These are phyloP conservation scores for Aquatica leii DNA, from an alignment of 2,888 invertebrate genomes.

Conservation along the genomic window DNA sequence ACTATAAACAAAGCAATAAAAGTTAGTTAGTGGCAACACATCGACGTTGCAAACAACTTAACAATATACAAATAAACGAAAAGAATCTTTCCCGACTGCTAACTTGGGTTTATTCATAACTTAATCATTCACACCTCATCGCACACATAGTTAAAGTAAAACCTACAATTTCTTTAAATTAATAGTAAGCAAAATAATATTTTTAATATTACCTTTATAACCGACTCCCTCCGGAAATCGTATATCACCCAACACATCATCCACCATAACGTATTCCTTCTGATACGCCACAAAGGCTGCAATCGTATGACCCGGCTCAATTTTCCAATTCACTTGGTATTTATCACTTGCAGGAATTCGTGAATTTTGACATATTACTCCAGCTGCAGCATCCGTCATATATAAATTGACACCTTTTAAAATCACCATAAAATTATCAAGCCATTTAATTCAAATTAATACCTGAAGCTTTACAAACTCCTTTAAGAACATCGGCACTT, in stretches of 20 bases:
- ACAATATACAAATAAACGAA: too few relatives aligned
- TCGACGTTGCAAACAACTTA: too few relatives aligned
- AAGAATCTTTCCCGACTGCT: too few relatives aligned
- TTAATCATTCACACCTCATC: too few relatives aligned
- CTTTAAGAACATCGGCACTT: conserved; percentile 66
- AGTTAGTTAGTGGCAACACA: too few relatives aligned
- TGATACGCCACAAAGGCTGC: conserved; percentile 67
- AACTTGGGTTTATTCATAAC: too few relatives aligned
- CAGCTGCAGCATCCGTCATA: conserved; percentile 63
- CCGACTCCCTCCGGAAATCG: conserved; percentile 68
- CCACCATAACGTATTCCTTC: conserved; percentile 65
- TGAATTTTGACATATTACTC: conserved; percentile 66
- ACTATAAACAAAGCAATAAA: too few relatives aligned
- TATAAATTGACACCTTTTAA: conserved; percentile 66
- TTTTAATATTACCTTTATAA: conserved; percentile 62
- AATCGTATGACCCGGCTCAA: conserved; percentile 64
- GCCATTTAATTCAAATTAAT: conserved; percentile 21
- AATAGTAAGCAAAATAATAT: too few relatives aligned
- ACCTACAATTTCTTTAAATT: too few relatives aligned
- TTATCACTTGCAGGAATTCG: conserved; percentile 62
- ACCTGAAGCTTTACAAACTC: conserved; percentile 67
- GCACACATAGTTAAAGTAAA: too few relatives aligned
- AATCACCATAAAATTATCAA: too few relatives aligned
- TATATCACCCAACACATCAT: conserved; percentile 65
- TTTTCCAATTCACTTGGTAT: conserved; percentile 67